Conservation (phyloP, 2,797 vertebrate genomes). For the Hipposideros larvatus region DNA sequence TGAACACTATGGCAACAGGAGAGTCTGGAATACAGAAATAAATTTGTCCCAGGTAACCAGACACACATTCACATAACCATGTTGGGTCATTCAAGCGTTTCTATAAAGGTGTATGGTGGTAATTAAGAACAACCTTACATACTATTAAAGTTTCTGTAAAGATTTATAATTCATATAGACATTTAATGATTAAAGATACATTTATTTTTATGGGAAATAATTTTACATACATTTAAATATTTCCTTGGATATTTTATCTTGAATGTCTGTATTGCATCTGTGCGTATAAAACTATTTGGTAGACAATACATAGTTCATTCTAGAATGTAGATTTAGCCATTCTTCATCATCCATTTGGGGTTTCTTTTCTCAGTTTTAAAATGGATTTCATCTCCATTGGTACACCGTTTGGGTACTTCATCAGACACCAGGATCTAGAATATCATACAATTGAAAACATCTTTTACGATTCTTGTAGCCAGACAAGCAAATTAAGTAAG, state of each 20-base stretch:
- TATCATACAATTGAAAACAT: background rate
- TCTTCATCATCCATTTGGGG: background rate
- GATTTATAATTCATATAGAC: background rate
- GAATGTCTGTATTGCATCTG: background rate
- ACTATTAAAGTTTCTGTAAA: conserved; percentile 8
- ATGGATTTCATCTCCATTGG: background rate
- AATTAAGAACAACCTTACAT: background rate
- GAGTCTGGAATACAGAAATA: background rate
- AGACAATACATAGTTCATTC: background rate
- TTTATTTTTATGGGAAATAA: background rate
- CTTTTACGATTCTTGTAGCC: background rate
- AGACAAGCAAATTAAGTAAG: background rate
- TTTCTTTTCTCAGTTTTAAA: conserved; percentile 38
- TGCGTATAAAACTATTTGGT: background rate
- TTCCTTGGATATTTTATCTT: background rate
- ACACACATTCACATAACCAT: background rate
- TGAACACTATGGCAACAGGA: background rate
- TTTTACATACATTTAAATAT: background rate
- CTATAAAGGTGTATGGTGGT: background rate
- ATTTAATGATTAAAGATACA: background rate
- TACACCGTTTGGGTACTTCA: background rate
- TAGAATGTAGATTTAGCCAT: background rate
- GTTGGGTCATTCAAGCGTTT: background rate
- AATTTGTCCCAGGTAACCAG: conserved; percentile 5
- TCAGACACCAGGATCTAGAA: background rate